These are phyloP conservation scores for Polietes domitor DNA, from an alignment of 2,888 invertebrate genomes.

Conservation along the genomic window DNA sequence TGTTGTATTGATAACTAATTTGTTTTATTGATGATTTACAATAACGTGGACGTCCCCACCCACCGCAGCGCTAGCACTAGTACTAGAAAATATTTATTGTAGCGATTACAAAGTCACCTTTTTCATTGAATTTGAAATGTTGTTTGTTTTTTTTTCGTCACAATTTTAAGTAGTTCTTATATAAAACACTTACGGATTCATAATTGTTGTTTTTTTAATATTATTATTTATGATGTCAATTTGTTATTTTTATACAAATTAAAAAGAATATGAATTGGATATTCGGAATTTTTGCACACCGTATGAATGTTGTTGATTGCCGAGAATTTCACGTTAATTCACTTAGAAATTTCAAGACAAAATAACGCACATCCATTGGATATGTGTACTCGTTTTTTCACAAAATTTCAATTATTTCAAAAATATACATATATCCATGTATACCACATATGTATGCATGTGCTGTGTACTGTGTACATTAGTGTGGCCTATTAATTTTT, in stretches of 20 bases:
- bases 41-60: too few relatives aligned
- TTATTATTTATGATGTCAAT: conserved; percentile 13
- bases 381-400: conserved; percentile 35
- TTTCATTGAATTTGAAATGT: conserved; percentile 3
- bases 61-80: neutral
- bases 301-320: neutral
- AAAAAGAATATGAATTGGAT: neutral
- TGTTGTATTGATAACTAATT: conserved; percentile 1
- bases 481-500: too few relatives aligned
- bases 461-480: too few relatives aligned
- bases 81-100: neutral
- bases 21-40: conserved; percentile 4
- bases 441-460: too few relatives aligned
- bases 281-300: neutral
- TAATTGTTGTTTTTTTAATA: conserved; percentile 14
- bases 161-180: neutral
- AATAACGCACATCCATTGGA: conserved; percentile 35
- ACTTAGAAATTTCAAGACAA: conserved; percentile 63
- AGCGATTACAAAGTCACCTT: neutral
- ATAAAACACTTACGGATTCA: conserved; percentile 63
- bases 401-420: conserved; percentile 51
- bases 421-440: too few relatives aligned
- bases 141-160: neutral
- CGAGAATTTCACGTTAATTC: conserved; percentile 57
- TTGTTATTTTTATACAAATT: conserved; percentile 19